phyloP scores from a whole-genome alignment of 2,113 vertebrate species.

The Sinocyclocheilus grahami region DNA sequence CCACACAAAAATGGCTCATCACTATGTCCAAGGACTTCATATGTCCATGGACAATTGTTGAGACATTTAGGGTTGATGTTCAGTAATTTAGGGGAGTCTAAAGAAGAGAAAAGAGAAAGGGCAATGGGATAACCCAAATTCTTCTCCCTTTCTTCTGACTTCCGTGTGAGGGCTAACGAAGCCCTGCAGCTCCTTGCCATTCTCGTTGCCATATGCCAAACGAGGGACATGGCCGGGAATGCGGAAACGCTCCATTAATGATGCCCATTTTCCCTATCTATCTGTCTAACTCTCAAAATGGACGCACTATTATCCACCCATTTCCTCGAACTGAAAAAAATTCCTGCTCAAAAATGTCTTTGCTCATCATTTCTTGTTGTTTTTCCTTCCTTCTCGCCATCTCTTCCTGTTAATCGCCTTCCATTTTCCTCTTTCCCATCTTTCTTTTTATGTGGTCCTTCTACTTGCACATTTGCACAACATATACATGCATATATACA shows the following conservation, averaged over 20 bases:
- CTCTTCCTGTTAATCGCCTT: background rate
- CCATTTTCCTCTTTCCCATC: slow-evolving; percentile 8
- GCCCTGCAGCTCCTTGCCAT: slow-evolving; percentile 56
- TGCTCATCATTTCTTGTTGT: background rate
- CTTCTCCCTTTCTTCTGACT: slow-evolving; percentile 55
- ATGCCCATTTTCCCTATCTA: slow-evolving; percentile 44
- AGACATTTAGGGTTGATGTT: too few species aligned
- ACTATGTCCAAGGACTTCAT: too few species aligned
- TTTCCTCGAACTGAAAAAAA: slow-evolving; percentile 5
- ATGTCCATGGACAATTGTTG: too few species aligned
- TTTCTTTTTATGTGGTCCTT: background rate
- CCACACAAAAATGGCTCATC: too few species aligned
- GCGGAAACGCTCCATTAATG: slow-evolving; percentile 51
- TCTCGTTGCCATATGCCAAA: slow-evolving; percentile 58
- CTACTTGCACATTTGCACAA: slow-evolving; percentile 20
- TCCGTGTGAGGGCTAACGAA: slow-evolving; percentile 52
- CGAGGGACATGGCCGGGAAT: slow-evolving; percentile 34
- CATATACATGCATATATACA: slow-evolving; percentile 39
- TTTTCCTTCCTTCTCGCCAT: slow-evolving; percentile 8
- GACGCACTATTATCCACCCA: background rate
- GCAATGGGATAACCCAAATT: slow-evolving; percentile 48
- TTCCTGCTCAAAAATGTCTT: slow-evolving; percentile 9
- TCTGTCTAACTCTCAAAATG: slow-evolving; percentile 42
- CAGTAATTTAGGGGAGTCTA: too few species aligned
- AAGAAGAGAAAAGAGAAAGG: slow-evolving; percentile 24